Evolutionary conservation across 2,888 invertebrate species (phyloP), one percentile per base, ranked within the genome.

Genomic region (Drosophila gaucha): DNA sequence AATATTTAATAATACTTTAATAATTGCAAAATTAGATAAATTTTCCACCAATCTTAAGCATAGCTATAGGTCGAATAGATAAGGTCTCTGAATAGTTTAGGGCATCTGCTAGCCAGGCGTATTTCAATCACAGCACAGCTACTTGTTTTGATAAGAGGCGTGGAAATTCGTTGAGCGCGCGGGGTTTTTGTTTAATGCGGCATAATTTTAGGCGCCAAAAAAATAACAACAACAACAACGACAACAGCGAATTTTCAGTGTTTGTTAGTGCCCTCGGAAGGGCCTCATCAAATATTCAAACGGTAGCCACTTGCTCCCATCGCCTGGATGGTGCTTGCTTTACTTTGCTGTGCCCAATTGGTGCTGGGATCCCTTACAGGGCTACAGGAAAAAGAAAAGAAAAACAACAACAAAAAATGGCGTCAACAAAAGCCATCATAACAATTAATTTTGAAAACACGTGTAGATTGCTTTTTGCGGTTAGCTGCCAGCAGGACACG

Each of bases 381-480:
- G n/a, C n/a, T n/a, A n/a, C n/a, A 52, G 30, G 47, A 49, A 59
- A 51, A 59, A 55, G 47, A 50, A 50, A 58, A 57, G 52, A 49
- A 51, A 16, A 47, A 44, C 59, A 57, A 33, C 39, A 57, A 66
- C 51, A 75, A 82, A 79, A 85, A 79, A 82, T 67, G 70, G 79
- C 83, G 78, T 79, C 83, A 87, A 85, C 88, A 83, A 77, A 84
- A 79, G 79, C 87, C 88, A 89, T 87, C 80, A 89, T 80, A 86
- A 80, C 88, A 89, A 86, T 87, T 86, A 86, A 83, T 88, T 87
- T 87, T 67, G 70, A 84, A 87, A 87, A 89, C 87, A 89, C 87
- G 89, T 87, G 87, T 87, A 88, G 88, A 87, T 89, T 89, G 89
- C 86, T 87, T 89, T 87, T 86, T 85, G 87, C 79, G 86, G 87